A percentile compares a stretch with the other conserved stretches of the same genome.
Evolutionary conservation across 2,888 invertebrate species (phyloP).

Genomic region (Notodonta dromedarius): DNA sequence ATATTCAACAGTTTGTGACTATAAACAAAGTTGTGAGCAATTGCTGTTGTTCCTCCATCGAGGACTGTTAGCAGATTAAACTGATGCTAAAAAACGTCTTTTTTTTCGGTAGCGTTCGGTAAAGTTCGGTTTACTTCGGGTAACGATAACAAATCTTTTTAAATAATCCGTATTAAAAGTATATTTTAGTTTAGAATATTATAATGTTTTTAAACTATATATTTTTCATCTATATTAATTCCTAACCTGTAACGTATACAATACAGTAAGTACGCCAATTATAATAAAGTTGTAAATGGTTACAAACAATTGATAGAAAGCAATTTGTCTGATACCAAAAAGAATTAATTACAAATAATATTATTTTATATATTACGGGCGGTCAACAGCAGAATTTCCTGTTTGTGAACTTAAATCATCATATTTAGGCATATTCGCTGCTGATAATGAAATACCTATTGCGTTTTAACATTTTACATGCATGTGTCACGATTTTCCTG

Average conservation of each 20-base stretch:
- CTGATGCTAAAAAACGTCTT: too few relatives aligned
- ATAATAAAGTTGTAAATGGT: too few relatives aligned
- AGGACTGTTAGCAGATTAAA: constrained; percentile 42
- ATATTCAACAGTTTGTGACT: constrained; percentile 77
- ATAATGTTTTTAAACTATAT: too few relatives aligned
- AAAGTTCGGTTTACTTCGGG: too few relatives aligned
- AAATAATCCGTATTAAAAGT: too few relatives aligned
- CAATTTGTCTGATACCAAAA: background rate
- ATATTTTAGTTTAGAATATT: too few relatives aligned
- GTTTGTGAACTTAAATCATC: constrained; percentile 36
- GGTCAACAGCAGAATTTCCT: constrained; percentile 35
- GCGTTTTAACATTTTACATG: constrained; percentile 22
- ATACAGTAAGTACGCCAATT: too few relatives aligned
- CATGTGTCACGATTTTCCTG: constrained; percentile 32
- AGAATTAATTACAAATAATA: background rate
- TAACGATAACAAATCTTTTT: too few relatives aligned
- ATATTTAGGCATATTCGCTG: constrained; percentile 31
- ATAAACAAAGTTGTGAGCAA: constrained; percentile 71
- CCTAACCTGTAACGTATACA: too few relatives aligned
- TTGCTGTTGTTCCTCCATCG: constrained; percentile 52
- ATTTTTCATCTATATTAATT: too few relatives aligned
- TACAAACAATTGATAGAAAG: background rate
- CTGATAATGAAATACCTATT: constrained; percentile 30
- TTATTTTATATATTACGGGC: background rate
- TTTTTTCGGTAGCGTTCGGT: too few relatives aligned